A percentile compares a stretch with the other conserved stretches of the same genome.
phyloP scores from a whole-genome alignment of 2,888 invertebrate species.

The Cremastinae sp. region DNA sequence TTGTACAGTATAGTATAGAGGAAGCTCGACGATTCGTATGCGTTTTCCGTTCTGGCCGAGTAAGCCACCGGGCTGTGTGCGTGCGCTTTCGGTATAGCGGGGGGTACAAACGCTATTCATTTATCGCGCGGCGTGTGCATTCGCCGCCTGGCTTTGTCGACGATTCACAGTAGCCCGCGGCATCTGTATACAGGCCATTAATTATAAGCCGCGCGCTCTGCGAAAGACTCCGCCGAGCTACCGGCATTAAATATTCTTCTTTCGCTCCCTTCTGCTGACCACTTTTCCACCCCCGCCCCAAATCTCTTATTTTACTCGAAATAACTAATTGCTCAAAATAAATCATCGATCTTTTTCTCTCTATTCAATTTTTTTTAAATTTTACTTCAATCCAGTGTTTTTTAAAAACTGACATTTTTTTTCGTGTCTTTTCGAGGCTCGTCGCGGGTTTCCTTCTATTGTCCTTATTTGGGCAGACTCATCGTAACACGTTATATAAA shows the following conservation, averaged over 20 bases:
- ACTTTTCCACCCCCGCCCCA: slow-evolving; percentile 20
- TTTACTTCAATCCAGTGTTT: no score
- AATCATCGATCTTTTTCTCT: no score
- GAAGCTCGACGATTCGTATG: slow-evolving; percentile 7
- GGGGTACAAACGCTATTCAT: slow-evolving; percentile 60
- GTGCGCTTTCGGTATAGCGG: slow-evolving; percentile 17
- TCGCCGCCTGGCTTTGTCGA: slow-evolving; percentile 57
- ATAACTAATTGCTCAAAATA: slow-evolving; percentile 1
- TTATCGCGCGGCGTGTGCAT: slow-evolving; percentile 59
- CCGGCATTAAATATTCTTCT: slow-evolving; percentile 19
- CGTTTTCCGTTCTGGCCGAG: slow-evolving; percentile 22
- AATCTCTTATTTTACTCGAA: neutral
- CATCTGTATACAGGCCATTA: slow-evolving; percentile 59
- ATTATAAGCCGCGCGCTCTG: slow-evolving; percentile 62
- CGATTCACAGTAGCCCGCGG: slow-evolving; percentile 48
- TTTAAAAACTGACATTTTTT: no score
- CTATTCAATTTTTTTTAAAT: no score
- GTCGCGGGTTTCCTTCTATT: no score
- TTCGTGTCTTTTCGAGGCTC: no score
- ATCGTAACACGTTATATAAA: no score
- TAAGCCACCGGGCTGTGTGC: slow-evolving; percentile 38
- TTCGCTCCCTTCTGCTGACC: neutral
- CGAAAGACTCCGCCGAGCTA: slow-evolving; percentile 27
- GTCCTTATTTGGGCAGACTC: no score
- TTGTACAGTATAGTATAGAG: neutral